Percentiles rank a stretch among this genome's conserved stretches.
Conservation (phyloP, 2,888 invertebrate genomes). For the Scaptomyza parva region DNA sequence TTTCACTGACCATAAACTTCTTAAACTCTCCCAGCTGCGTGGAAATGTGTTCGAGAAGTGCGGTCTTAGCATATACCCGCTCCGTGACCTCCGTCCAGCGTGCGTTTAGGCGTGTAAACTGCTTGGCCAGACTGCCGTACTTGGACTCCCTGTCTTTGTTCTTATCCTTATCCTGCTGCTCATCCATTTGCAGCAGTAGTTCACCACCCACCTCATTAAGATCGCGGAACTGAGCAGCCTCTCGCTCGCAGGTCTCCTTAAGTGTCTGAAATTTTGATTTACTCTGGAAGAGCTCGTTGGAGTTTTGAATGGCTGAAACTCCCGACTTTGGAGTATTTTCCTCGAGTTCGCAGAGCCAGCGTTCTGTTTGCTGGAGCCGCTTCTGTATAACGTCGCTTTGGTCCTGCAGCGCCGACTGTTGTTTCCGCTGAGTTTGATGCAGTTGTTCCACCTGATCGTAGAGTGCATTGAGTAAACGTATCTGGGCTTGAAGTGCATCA, state of each 20-base stretch:
- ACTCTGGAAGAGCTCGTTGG: constrained; percentile 89
- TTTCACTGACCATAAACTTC: constrained; percentile 90
- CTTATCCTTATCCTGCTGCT: constrained; percentile 66
- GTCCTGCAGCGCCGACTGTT: constrained; percentile 75
- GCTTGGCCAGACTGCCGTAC: constrained; percentile 88
- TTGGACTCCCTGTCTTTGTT: constrained; percentile 78
- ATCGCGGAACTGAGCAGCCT: constrained; percentile 88
- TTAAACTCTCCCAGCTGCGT: constrained; percentile 91
- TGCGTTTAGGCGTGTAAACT: constrained; percentile 89
- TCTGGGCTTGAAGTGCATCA: constrained; percentile 73
- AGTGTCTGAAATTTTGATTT: constrained; percentile 89
- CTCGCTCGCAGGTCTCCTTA: constrained; percentile 90
- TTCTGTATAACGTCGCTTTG: constrained; percentile 81
- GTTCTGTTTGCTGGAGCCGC: constrained; percentile 83
- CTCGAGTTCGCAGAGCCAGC: constrained; percentile 89
- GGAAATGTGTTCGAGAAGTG: constrained; percentile 90
- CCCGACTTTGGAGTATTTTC: constrained; percentile 87
- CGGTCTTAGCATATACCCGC: constrained; percentile 89
- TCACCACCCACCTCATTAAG: constrained; percentile 90
- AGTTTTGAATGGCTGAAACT: constrained; percentile 87
- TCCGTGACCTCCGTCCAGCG: constrained; percentile 90
- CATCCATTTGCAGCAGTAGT: constrained; percentile 87
- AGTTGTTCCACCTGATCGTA: constrained; percentile 80
- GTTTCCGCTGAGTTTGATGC: constrained; percentile 76
- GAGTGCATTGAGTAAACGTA: constrained; percentile 80